phyloP scores from a whole-genome alignment of 35 echinoderm and acorn worm genomes.

The Anneissia japonica region DNA sequence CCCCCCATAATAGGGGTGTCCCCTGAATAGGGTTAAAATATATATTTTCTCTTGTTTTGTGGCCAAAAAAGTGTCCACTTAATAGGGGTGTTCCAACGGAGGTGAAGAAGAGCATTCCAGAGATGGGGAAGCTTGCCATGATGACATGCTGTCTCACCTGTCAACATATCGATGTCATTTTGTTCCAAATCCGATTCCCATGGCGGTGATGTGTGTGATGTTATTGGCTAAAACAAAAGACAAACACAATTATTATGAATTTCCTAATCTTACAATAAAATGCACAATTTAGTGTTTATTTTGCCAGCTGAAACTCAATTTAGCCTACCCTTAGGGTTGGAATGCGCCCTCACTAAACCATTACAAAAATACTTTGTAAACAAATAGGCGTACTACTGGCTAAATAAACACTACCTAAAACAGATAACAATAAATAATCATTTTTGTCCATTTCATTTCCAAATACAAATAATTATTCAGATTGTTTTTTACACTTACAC shows the following conservation, averaged over 20 bases:
- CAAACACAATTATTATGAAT: not conserved
- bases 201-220: constrained; percentile 28
- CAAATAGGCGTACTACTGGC: not conserved
- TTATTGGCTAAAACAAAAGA: not conserved
- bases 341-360: not conserved
- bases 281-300: not conserved
- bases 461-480: not conserved
- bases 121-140: too few species aligned
- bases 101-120: too few species aligned
- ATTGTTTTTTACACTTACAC: constrained; percentile 62
- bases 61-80: too few species aligned
- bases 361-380: not conserved
- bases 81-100: too few species aligned
- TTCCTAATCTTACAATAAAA: not conserved
- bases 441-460: not conserved
- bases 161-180: constrained; percentile 99
- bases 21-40: not conserved
- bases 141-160: constrained; percentile 60
- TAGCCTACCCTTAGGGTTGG: not conserved
- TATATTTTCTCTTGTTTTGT: not conserved
- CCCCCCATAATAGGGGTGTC: too few species aligned
- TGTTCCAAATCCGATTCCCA: constrained; percentile 90
- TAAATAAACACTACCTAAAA: not conserved
- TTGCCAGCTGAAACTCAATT: not conserved
- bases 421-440: not conserved